Base-by-base conservation (phyloP, 2,888 invertebrate species). In the Hoplodrina ambigua region DNA sequence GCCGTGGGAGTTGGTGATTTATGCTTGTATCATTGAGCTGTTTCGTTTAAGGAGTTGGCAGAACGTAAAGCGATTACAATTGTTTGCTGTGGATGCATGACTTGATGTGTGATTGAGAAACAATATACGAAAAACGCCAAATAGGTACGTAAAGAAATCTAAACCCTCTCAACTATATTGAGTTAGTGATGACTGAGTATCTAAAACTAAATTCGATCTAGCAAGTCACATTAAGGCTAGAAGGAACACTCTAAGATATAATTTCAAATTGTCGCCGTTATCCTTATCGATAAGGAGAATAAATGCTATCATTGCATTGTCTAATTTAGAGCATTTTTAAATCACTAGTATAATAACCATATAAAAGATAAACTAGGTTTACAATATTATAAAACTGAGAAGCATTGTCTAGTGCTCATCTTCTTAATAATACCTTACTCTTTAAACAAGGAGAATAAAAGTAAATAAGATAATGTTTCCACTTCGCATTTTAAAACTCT, bases 11-110 rank as follows among this genome's bases (percentile, higher is more conserved):
- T 77, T 59, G 20, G 72, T 78, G 82, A 84, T 82, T 84, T 84
- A 84, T 80, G 80, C 75, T 70, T 64, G 73, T 80, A 78, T 80
- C 78, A 77, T 82, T 73, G 80, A 80, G 72, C 73, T 78, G 75
- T 74, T 67, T 73, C 74, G 60, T 75, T 77, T 73, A 61, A 55
- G 60, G 52, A 64, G 44, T 59, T 61, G 44, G 54, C 8, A 50
- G 67, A 71, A 72, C 56, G 63, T 76, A 61, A 56, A 30, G 37
- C 8, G 64, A 49, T 70, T 62, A 58, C 19, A 15, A 49, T 63
- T 49, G 59, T 67, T 77, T 67, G 33, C 49, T 53, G 7, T 49
- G 5, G 17, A 11, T 7, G 19, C 7, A 1, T 8, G 46, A 25
- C 8, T 37, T 54, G 13, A 72, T 2, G 6, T 17, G 15, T 55